Conservation (phyloP, 53 echinoderm and acorn worm genomes). For the Crossaster papposus region DNA sequence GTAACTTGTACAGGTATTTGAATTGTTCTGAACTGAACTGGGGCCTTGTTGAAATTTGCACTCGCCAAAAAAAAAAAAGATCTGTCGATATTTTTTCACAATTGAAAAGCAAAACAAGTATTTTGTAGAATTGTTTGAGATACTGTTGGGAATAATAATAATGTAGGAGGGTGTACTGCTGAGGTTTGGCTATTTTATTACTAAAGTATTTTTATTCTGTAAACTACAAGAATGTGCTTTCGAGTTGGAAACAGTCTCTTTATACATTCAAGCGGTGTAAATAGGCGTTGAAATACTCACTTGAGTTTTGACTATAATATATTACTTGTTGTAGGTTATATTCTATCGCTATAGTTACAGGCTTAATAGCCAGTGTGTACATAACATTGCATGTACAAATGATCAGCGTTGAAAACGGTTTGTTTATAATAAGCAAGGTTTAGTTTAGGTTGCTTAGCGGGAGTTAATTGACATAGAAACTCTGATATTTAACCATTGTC, state of each 20-base stretch:
- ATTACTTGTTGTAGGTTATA: not conserved
- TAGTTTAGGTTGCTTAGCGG: slow-evolving; percentile 29
- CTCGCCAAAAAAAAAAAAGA: not conserved
- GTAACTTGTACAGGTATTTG: not conserved
- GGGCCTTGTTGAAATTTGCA: slow-evolving; percentile 29
- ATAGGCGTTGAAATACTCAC: slow-evolving; percentile 45
- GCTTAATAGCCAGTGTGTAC: slow-evolving; percentile 49
- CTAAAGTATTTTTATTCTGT: slow-evolving; percentile 65
- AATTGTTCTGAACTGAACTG: not conserved
- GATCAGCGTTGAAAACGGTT: slow-evolving; percentile 55
- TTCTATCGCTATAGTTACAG: not conserved
- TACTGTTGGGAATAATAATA: slow-evolving; percentile 41
- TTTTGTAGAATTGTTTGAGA: slow-evolving; percentile 45
- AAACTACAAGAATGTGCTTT: slow-evolving; percentile 56
- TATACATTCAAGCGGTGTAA: slow-evolving; percentile 31
- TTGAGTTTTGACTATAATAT: slow-evolving; percentile 5
- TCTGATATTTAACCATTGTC: slow-evolving; percentile 22
- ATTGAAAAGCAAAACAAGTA: slow-evolving; percentile 7
- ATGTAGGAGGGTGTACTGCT: slow-evolving; percentile 35
- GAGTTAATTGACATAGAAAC: too few species aligned
- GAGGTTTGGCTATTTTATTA: slow-evolving; percentile 51
- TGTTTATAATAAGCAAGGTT: slow-evolving; percentile 18
- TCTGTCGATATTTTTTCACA: slow-evolving; percentile 44
- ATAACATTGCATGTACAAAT: slow-evolving; percentile 64
- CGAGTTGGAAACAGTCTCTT: slow-evolving; percentile 35